Evolutionary conservation across 2,888 invertebrate genomes (phyloP), one percentile per base, ranked within the genome.

Genomic region (Protodeltote pygarga): DNA sequence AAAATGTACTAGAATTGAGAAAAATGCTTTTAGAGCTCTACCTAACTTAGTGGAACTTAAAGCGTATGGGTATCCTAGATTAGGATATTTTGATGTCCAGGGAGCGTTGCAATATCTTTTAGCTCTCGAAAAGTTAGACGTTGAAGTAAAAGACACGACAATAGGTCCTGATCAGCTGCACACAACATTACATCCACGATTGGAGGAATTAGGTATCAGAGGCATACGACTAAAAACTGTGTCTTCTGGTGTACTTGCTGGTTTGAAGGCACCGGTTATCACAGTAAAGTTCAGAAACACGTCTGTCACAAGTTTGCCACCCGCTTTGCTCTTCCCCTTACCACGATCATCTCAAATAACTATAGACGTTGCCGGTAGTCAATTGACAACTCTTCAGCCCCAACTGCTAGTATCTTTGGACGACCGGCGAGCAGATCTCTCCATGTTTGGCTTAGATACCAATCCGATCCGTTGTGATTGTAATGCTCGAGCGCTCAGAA

Each of bases 381-480:
- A 95, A 78, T 89, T 98, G 24, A 93, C 94, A 0, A 95, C 96
- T 1, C 81, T 98, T 4, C 94, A 95, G 48, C 95, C 96, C 0
- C 97, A 97, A 72, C 92, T 98, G 53, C 84, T 98, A 4, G 94
- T 95, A 2, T 95, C 97, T 3, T 88, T 98, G 15, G 97, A 97
- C 72, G 97, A 97, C 75, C 93, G 97, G 10, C 93, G 95, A 35
- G 95, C 95, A 1, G 95, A 95, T 78, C 87, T 97, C 24, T 93
- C 93, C 25, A 93, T 98, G 68, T 89, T 93, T 47, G 97, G 97
- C 0, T 88, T 98, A 24, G 94, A 94, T 32, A 93, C 94, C 2
- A 97, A 97, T 82, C 97, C 97, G 0, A 95, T 98, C 31, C 93
- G 94, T 46, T 98, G 98, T 76, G 97, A 97, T 78, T 98, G 98